Percentiles rank a stretch among this genome's conserved stretches.
Evolutionary conservation across 2,797 vertebrate species (phyloP).

Genomic region (Petrocephalus schoutedeni): DNA sequence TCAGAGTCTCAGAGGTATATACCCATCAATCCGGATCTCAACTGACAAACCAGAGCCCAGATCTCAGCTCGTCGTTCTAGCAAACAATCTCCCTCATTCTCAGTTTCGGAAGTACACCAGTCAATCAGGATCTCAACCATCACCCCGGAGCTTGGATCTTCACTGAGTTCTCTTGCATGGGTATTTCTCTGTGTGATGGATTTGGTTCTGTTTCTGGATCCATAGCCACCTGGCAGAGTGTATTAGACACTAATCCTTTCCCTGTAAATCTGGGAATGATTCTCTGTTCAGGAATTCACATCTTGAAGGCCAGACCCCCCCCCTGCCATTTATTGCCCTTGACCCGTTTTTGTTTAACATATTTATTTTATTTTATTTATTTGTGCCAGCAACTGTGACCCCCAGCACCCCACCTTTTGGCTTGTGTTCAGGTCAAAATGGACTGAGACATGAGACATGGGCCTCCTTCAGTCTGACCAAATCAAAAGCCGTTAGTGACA

Average conservation of each 20-base stretch:
- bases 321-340: neutral
- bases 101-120: too few relatives aligned
- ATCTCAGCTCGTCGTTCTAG: neutral
- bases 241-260: neutral
- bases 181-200: neutral
- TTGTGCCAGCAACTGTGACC: neutral
- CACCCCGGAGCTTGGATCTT: neutral
- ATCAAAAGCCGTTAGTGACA: neutral
- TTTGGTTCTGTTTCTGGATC: neutral
- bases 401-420: neutral
- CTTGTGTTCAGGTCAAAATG: neutral
- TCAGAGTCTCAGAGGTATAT: neutral
- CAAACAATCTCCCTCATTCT: too few relatives aligned
- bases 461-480: neutral
- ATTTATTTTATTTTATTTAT: neutral
- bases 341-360: neutral
- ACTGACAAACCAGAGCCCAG: neutral
- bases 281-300: constrained; percentile 1
- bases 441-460: neutral
- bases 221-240: neutral
- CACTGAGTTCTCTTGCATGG: neutral
- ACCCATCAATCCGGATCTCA: neutral
- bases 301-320: neutral
- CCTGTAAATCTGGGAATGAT: constrained; percentile 2
- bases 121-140: too few relatives aligned